Evolutionary conservation across 2,888 invertebrate genomes (phyloP), one percentile per base, ranked within the genome.

Genomic region (Frankliniella intonsa): DNA sequence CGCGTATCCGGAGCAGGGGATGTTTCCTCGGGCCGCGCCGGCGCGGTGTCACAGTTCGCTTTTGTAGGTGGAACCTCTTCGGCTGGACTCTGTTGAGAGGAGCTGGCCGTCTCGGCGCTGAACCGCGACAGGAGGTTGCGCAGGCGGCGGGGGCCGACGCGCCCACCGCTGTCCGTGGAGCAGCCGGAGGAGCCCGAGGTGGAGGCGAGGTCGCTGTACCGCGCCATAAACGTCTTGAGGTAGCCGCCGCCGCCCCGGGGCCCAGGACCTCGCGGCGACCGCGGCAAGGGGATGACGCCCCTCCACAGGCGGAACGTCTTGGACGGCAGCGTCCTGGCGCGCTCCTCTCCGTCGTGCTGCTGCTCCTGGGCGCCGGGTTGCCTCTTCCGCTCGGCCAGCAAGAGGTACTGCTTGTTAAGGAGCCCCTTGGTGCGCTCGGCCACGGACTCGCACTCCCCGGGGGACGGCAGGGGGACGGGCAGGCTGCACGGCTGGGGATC

Each of bases 151-250:
- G 69, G 69, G 5, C 25, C 25, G n/a, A 22, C 9, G 69, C 38
- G 38, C 38, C 38, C 38, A 38, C 12, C 2, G 69, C 22, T 62
- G 62, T 62, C 9, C 69, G 69, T 76, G 69, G 12, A 22, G 69
- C 22, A 76, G 69, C 22, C 69, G 22, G 22, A 22, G 69, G 22
- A 22, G 69, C 69, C 25, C 11, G 69, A 76, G 22, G 69, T 22
- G 69, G 69, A 76, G 22, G 69, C 69, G 69, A 76, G 22, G 69
- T 76, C 69, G 69, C 69, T 76, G 69, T 76, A 76, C 11, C 69
- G 69, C 25, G 69, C 69, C 69, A 76, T 12, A 22, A 76, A 76
- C 69, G 69, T 76, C 69, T 76, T 76, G 69, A 76, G 69, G 69
- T 76, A 76, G 22, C 69, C 69, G 69, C 69, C 69, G 69, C 69